Conservation (phyloP, 2,888 invertebrate species). For the Vanessa cardui region DNA sequence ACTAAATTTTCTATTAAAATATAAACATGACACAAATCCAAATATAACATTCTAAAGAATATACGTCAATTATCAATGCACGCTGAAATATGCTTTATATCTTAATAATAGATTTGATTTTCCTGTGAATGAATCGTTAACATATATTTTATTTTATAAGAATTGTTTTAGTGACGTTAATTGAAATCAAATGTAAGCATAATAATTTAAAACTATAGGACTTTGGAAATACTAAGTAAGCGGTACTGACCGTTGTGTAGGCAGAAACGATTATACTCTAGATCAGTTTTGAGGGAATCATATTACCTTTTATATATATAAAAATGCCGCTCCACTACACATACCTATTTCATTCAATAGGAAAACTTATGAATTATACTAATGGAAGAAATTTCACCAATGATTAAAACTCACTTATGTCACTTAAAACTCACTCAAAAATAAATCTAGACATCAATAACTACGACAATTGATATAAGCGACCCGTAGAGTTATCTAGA, state of each 20-base stretch:
- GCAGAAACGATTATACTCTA: neutral
- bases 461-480: no score
- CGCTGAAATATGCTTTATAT: neutral
- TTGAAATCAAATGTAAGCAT: slow-evolving; percentile 41
- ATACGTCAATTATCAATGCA: neutral
- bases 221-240: neutral
- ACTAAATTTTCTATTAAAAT: neutral
- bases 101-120: neutral
- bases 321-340: neutral
- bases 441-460: no score
- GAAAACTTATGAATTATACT: no score
- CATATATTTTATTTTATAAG: slow-evolving; percentile 19
- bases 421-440: no score
- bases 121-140: neutral
- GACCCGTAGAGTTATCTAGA: no score
- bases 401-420: no score
- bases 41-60: neutral
- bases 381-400: no score
- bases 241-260: neutral
- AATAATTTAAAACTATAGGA: slow-evolving; percentile 30
- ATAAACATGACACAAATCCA: slow-evolving; percentile 3
- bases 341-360: neutral
- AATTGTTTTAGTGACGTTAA: slow-evolving; percentile 42
- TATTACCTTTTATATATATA: neutral
- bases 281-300: neutral